These are phyloP conservation scores for Takifugu bimaculatus DNA, from an alignment of 2,113 vertebrate species.

Conservation along the genomic window DNA sequence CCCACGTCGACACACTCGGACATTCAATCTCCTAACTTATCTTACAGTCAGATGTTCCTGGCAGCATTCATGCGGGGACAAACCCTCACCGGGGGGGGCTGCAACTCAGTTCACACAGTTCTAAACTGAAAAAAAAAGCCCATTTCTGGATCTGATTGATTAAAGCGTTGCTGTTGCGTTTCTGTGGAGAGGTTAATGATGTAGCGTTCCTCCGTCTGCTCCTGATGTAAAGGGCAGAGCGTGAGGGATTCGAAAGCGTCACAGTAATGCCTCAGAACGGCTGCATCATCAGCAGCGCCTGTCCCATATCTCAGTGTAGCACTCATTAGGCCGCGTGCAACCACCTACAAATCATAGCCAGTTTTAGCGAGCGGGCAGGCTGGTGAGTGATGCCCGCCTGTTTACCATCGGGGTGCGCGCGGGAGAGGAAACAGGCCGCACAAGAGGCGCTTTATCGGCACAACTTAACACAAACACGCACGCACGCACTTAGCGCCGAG, in stretches of 20 bases:
- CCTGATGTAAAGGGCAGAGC: conserved; percentile 39
- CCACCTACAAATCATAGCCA: conserved; percentile 58
- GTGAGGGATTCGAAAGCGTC: conserved; percentile 60
- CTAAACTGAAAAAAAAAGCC: conserved; percentile 35
- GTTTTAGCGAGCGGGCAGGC: conserved; percentile 31
- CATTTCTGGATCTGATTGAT: conserved; percentile 52
- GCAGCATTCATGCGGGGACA: conserved; percentile 52
- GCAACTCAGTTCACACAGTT: conserved; percentile 33
- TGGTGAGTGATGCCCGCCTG: conserved; percentile 35
- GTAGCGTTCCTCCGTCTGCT: conserved; percentile 33
- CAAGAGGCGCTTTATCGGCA: conserved; percentile 31
- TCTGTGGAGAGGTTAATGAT: conserved; percentile 49
- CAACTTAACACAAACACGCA: conserved; percentile 18
- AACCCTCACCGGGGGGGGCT: conserved; percentile 36
- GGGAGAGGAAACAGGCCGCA: conserved; percentile 10
- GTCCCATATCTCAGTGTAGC: conserved; percentile 61
- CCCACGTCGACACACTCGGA: conserved; percentile 29
- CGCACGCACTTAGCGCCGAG: conserved; percentile 20
- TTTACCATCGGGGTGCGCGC: conserved; percentile 28
- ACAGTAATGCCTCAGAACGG: conserved; percentile 58
- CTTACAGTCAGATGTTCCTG: conserved; percentile 60
- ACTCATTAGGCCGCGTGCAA: conserved; percentile 57
- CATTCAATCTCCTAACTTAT: conserved; percentile 25
- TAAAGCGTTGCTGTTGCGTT: conserved; percentile 45
- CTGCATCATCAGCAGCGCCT: conserved; percentile 65